Evolutionary conservation across 2,113 vertebrate genomes (phyloP).

Genomic region (Pseudois nayaur): DNA sequence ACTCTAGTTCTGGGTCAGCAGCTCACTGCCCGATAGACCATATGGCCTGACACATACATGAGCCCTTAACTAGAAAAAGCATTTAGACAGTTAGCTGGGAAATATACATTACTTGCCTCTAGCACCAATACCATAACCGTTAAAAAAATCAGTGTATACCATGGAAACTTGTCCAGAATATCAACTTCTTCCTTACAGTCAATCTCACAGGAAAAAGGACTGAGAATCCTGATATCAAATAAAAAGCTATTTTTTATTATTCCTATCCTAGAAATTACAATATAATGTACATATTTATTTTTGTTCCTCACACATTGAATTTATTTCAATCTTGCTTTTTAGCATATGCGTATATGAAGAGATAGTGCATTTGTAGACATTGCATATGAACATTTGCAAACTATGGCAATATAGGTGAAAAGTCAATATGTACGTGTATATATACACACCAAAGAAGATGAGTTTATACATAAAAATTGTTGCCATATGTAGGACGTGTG

Average conservation of each 20-base stretch:
- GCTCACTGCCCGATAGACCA: neutral
- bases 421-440: accelerated
- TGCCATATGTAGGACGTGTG: neutral
- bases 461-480: neutral
- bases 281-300: neutral
- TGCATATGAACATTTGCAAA: neutral
- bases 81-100: neutral
- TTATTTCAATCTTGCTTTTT: neutral
- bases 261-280: neutral
- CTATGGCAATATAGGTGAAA: neutral
- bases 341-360: neutral
- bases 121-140: neutral
- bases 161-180: neutral
- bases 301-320: neutral
- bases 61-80: neutral
- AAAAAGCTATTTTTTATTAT: neutral
- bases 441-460: neutral
- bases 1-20: neutral
- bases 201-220: neutral
- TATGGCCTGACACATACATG: neutral
- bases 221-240: neutral
- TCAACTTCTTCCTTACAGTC: neutral
- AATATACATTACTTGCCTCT: neutral
- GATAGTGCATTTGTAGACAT: neutral
- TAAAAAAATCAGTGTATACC: neutral